Percentiles rank a stretch among this genome's conserved stretches.
Conservation (phyloP, 2,113 vertebrate genomes). For the Syrmaticus mikado region DNA sequence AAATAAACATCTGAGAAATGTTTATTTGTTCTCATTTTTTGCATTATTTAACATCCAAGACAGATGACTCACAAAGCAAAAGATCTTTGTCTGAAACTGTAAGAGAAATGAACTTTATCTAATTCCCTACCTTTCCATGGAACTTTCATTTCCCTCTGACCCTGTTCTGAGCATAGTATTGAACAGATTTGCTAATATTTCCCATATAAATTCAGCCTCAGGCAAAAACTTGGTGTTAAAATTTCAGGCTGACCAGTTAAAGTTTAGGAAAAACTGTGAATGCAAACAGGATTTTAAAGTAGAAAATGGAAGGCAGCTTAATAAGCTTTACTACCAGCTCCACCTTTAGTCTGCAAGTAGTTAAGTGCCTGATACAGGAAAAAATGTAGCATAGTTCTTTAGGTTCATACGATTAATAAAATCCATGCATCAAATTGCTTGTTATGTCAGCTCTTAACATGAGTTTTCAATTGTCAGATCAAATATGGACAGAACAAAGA, state of each 20-base stretch:
- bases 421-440: background rate
- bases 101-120: background rate
- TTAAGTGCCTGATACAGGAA: background rate
- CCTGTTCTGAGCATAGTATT: background rate
- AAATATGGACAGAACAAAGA: background rate
- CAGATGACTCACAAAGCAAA: background rate
- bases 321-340: background rate
- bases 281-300: background rate
- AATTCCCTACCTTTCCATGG: background rate
- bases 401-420: background rate
- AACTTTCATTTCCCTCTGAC: background rate
- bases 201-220: background rate
- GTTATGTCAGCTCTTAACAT: background rate
- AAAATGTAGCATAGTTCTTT: background rate
- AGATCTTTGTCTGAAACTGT: background rate
- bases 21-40: background rate
- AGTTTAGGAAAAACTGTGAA: background rate
- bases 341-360: background rate
- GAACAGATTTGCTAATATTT: background rate
- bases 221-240: background rate
- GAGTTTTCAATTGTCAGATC: background rate
- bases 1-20: background rate
- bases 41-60: background rate
- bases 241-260: background rate
- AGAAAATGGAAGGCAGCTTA: background rate